These are phyloP conservation scores for Drosophila rufa DNA, from an alignment of 1,140 invertebrate species.

Conservation along the genomic window DNA sequence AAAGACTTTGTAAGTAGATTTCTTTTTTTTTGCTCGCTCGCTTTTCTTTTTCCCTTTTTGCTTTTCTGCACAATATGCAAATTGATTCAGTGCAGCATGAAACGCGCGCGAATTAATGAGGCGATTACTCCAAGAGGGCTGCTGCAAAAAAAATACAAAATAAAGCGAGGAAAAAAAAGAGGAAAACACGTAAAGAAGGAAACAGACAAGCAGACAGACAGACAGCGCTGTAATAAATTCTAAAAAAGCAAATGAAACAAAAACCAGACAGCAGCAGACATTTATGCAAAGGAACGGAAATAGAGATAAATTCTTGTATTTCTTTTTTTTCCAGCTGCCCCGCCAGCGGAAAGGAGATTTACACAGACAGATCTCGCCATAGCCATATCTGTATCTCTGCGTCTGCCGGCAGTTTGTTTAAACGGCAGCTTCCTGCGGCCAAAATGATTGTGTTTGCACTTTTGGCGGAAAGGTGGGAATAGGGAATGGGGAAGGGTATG, in stretches of 20 bases:
- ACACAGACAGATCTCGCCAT: slow-evolving; percentile 52
- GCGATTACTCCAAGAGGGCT: slow-evolving; percentile 74
- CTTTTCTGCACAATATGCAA: slow-evolving; percentile 80
- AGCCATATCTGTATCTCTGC: slow-evolving; percentile 46
- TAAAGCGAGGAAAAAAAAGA: slow-evolving; percentile 5
- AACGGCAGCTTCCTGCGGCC: slow-evolving; percentile 75
- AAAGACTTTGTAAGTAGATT: slow-evolving; percentile 81
- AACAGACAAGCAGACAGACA: slow-evolving; percentile 24
- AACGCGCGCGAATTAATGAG: slow-evolving; percentile 80
- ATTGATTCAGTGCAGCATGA: slow-evolving; percentile 82
- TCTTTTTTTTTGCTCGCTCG: slow-evolving; percentile 45
- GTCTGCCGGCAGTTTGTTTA: slow-evolving; percentile 67
- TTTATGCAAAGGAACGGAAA: slow-evolving; percentile 81
- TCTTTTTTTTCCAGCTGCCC: slow-evolving; percentile 43
- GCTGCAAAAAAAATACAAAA: slow-evolving; percentile 25
- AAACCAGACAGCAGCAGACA: slow-evolving; percentile 57
- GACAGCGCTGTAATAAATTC: slow-evolving; percentile 67
- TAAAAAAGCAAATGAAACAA: slow-evolving; percentile 67
- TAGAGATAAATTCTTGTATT: slow-evolving; percentile 79
- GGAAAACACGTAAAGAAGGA: slow-evolving; percentile 36
- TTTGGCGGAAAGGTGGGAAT: slow-evolving; percentile 43
- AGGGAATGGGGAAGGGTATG: neutral
- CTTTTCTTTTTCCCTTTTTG: slow-evolving; percentile 15
- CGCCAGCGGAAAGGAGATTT: slow-evolving; percentile 76
- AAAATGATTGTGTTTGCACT: slow-evolving; percentile 73